Conservation (phyloP, 2,113 vertebrate species). For the Lampris incognitus region DNA sequence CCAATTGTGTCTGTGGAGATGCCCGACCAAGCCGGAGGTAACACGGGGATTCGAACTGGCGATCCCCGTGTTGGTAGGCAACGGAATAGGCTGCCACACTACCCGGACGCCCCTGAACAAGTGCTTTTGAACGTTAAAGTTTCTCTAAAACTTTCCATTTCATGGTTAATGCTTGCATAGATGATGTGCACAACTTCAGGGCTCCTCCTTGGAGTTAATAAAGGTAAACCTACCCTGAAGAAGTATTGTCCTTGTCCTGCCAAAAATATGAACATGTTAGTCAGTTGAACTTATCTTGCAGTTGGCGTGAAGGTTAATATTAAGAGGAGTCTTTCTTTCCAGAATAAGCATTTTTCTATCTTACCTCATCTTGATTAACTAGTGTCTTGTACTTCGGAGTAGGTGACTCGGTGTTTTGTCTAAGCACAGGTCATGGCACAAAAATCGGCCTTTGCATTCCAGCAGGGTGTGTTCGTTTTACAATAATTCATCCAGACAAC, state of each 20-base stretch:
- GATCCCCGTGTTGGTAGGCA: too few species aligned
- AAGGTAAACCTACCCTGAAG: background rate
- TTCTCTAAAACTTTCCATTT: background rate
- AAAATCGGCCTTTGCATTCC: constrained; percentile 35
- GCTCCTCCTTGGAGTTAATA: too few species aligned
- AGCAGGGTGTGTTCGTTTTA: constrained; percentile 48
- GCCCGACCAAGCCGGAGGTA: too few species aligned
- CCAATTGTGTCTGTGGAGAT: too few species aligned
- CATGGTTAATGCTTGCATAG: too few species aligned
- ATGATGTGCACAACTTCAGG: too few species aligned
- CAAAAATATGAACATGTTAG: background rate
- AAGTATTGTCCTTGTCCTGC: background rate
- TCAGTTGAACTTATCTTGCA: background rate
- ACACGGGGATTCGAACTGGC: too few species aligned
- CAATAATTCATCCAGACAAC: constrained; percentile 76
- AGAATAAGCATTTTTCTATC: constrained; percentile 29
- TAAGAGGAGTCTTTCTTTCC: constrained; percentile 27
- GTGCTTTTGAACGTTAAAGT: background rate
- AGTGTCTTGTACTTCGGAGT: constrained; percentile 42
- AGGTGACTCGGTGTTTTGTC: constrained; percentile 48
- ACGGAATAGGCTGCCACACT: too few species aligned
- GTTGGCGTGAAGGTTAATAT: constrained; percentile 41
- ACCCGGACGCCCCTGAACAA: too few species aligned
- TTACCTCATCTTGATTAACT: constrained; percentile 35
- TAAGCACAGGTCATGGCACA: constrained; percentile 43